Evolutionary conservation across 1,140 invertebrate genomes (phyloP), one percentile per base, ranked within the genome.

Genomic region (Notospermus geniculatus): DNA sequence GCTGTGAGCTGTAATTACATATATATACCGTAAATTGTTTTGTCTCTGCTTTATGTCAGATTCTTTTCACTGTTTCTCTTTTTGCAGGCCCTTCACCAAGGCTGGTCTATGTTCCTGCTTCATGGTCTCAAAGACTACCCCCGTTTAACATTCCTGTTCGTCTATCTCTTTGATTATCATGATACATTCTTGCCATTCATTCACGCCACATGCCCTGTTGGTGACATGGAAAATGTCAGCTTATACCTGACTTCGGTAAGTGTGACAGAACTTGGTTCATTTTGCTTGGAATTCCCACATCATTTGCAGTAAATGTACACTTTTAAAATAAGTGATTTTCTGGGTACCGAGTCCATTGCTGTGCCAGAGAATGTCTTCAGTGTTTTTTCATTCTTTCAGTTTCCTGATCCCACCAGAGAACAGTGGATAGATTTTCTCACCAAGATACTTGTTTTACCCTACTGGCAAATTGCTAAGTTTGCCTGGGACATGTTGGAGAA

Each of bases 41-140:
- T n/a, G n/a, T n/a, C n/a, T n/a, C n/a, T n/a, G n/a, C n/a, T n/a
- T n/a, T n/a, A n/a, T n/a, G n/a, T n/a, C n/a, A n/a, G n/a, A n/a
- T n/a, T n/a, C n/a, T n/a, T n/a, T n/a, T n/a, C n/a, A n/a, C n/a
- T n/a, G n/a, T n/a, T n/a, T n/a, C n/a, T n/a, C n/a, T n/a, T n/a
- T n/a, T 70, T 68, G 45, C 66, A 77, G 75, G 60, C 70, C 4
- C 30, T 75, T 2, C 66, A 74, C 50, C 74, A 71, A 25, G 73
- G 71, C 17, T 61, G 68, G 39, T 63, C 66, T 23, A 23, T 76
- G 22, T 74, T 76, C 55, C 57, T 78, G 19, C 39, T 71, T 13
- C 71, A 72, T 59, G 72, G 70, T 11, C 59, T 78, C 59, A 76
- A 75, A 29, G 70, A 74, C 41, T 72, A 66, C 36, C 76, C 76